Base-by-base conservation (phyloP, 2,113 vertebrate species). In the Archilochus colubris region DNA sequence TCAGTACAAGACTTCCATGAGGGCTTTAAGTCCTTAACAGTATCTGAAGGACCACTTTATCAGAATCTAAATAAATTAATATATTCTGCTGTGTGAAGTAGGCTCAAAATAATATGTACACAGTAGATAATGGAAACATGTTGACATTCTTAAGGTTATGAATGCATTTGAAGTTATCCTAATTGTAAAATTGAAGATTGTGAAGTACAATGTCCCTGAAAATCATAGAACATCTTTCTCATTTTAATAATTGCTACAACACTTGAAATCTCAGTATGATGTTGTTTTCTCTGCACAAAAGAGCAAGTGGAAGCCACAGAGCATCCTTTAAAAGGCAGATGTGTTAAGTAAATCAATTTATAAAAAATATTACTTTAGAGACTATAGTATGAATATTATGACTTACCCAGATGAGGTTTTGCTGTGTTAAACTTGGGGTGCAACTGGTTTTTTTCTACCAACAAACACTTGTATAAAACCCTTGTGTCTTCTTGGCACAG, bases 141-240 rank as follows among this genome's bases (percentile, higher is more conserved):
- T 98, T 98, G 97, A 98, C 97, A 97, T 98, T 97, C 96, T 97
- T 98, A 97, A 97, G 95, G 95, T 97, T 97, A 97, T 96, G 96
- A 96, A 97, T 91, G 95, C 95, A 88, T 96, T 77, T 96, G 96
- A 97, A 97, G 97, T 97, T 97, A 95, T 86, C 94, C 74, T 98
- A 97, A 97, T 97, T 97, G 95, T 96, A 97, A 97, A 89, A 98
- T 95, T 97, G 95, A 98, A 97, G 96, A 97, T 68, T 95, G 95
- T 97, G 97, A 98, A 98, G 96, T 96, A 94, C 95, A 95, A 68
- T 97, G 97, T 97, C 97, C 98, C 98, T 97, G 97, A 98, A 98
- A 97, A 97, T 97, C 88, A 66, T 57, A 55, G 91, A 50, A 78
- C 97, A 68, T 96, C 97, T 94, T 97, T 86, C 96, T 97, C 92